Evolutionary conservation across 2,797 vertebrate genomes (phyloP).

Genomic region (Uromys caudimaculatus): DNA sequence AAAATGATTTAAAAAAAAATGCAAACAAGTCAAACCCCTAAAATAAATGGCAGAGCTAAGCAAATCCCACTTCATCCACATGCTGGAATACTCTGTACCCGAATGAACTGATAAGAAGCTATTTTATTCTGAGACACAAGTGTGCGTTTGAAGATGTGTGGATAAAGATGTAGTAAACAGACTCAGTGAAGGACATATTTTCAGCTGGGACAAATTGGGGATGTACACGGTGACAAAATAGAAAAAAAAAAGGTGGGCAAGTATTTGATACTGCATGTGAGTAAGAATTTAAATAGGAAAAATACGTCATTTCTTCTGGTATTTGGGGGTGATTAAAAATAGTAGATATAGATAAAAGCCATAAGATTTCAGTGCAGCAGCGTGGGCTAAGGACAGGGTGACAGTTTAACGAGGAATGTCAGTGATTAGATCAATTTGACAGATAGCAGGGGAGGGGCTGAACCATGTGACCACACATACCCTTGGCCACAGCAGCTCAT

Average conservation of each 20-base stretch:
- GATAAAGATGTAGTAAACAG: background rate
- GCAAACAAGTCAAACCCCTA: conserved; percentile 40
- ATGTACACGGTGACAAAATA: background rate
- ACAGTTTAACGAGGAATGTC: conserved; percentile 14
- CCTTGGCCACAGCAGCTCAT: conserved; percentile 17
- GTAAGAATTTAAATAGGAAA: background rate
- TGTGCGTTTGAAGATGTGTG: background rate
- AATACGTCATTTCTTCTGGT: background rate
- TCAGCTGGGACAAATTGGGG: conserved; percentile 12
- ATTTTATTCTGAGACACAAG: background rate
- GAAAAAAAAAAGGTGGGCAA: background rate
- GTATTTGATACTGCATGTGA: background rate
- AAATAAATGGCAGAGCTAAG: background rate
- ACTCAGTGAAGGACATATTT: background rate
- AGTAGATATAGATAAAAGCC: background rate
- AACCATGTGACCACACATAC: fast-evolving
- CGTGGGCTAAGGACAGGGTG: conserved; percentile 26
- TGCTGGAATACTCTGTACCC: background rate
- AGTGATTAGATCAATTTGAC: background rate
- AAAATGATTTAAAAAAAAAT: background rate
- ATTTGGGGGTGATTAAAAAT: background rate
- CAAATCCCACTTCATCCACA: background rate
- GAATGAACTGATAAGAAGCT: background rate
- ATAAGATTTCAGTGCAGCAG: background rate
- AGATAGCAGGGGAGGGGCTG: background rate